Evolutionary conservation across 2,113 vertebrate species (phyloP), one percentile per base, ranked within the genome.

Genomic region (Spilogale gracilis): DNA sequence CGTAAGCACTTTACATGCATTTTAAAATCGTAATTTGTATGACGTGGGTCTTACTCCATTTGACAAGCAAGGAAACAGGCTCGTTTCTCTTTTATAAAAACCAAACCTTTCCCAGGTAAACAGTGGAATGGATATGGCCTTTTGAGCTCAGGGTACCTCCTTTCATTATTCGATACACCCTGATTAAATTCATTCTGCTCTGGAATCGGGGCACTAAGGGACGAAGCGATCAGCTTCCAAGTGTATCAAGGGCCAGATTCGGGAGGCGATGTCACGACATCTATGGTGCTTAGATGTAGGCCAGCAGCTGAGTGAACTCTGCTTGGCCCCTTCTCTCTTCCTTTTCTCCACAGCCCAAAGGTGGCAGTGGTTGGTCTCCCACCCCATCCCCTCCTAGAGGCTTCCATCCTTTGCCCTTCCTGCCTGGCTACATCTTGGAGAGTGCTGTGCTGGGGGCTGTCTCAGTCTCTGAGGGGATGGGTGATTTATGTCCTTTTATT

Each of bases 401-500:
- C 48, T 50, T 52, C 43, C 48, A 1, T 14, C 21, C 71, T 82
- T 27, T 17, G 7, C 21, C 73, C 54, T 85, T 85, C 79, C 50
- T 21, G 21, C 38, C 50, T 45, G 32, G 52, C 90, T 60, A 43
- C 73, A 50, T 58, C 93, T 43, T 25, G 4, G 80, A 94, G 76
- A 61, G 10, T 32, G 61, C 50, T 9, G 65, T 6, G 81, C n/a
- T 63, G 95, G 81, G 76, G n/a, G 38, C n/a, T 74, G 81, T 82
- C 86, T 91, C 17, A 4, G 67, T 95, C 93, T 97, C 96, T 61
- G 52, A 89, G 79, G 91, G 82, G 78, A 94, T 86, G 86, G 73
- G 79, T 60, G 86, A 97, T 76, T 97, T 95, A 95, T 50, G 23
- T 76, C 92, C 95, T 97, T 97, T 87, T 95, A 96, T 95, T 94